These are phyloP conservation scores for Aplocera efformata DNA, from an alignment of 2,888 invertebrate genomes.

Conservation along the genomic window DNA sequence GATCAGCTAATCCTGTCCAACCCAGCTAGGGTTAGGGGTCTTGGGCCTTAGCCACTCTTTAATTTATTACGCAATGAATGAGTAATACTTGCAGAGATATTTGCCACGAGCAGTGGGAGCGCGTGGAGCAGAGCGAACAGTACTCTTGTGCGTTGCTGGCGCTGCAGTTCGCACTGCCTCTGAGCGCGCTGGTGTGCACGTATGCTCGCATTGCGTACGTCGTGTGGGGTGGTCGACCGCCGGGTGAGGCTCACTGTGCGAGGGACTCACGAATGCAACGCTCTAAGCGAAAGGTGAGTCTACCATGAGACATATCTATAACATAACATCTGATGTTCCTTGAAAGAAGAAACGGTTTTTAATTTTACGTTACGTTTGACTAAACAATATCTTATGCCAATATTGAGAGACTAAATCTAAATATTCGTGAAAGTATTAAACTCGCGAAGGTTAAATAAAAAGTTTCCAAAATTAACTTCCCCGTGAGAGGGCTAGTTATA, in stretches of 20 bases:
- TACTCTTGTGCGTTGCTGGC: constrained; percentile 89
- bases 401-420: too few species aligned
- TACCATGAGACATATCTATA: not conserved
- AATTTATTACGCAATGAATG: not conserved
- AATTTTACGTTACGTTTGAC: too few species aligned
- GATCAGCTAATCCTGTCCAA: too few species aligned
- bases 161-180: constrained; percentile 91
- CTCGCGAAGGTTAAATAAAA: too few species aligned
- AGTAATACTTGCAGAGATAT: constrained; percentile 79
- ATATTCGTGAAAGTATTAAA: too few species aligned
- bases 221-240: constrained; percentile 92
- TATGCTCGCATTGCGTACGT: constrained; percentile 92
- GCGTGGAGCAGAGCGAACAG: constrained; percentile 82
- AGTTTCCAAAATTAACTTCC: too few species aligned
- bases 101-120: constrained; percentile 87
- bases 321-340: too few species aligned
- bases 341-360: too few species aligned
- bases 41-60: too few species aligned
- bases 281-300: constrained; percentile 90
- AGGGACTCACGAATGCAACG: constrained; percentile 91
- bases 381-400: too few species aligned
- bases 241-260: constrained; percentile 92
- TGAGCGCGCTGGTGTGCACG: constrained; percentile 89
- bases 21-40: too few species aligned
- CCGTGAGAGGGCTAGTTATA: too few species aligned